These are phyloP conservation scores for Atta texana DNA, from an alignment of 1,140 invertebrate genomes.

Conservation along the genomic window DNA sequence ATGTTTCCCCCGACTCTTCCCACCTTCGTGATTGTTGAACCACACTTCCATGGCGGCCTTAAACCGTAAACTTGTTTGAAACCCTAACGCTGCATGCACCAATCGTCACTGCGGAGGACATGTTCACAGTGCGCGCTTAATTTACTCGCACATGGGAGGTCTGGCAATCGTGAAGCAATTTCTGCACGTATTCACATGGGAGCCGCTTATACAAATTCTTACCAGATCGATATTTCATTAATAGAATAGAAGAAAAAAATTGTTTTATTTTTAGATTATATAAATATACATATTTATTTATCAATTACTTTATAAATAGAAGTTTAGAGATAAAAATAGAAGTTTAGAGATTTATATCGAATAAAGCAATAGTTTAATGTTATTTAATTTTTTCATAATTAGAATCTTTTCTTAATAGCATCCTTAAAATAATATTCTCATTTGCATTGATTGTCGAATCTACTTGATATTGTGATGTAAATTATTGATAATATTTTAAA, in stretches of 20 bases:
- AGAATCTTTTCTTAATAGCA: neutral
- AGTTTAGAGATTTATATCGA: neutral
- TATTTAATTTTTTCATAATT: neutral
- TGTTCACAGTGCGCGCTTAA: slow-evolving; percentile 49
- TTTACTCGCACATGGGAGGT: slow-evolving; percentile 36
- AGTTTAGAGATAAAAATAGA: neutral
- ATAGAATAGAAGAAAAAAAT: neutral
- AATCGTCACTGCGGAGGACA: slow-evolving; percentile 52
- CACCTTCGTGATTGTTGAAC: slow-evolving; percentile 71
- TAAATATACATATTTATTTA: neutral
- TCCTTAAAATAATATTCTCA: neutral
- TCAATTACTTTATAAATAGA: neutral
- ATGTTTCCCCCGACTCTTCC: slow-evolving; percentile 70
- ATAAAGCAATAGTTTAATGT: slow-evolving; percentile 1
- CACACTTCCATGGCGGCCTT: slow-evolving; percentile 49
- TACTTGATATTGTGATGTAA: neutral
- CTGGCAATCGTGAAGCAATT: slow-evolving; percentile 55
- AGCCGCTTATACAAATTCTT: slow-evolving; percentile 31
- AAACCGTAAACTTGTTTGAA: slow-evolving; percentile 56
- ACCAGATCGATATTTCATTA: slow-evolving; percentile 28
- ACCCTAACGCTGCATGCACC: slow-evolving; percentile 37
- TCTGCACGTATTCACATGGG: slow-evolving; percentile 29
- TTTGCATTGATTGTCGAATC: neutral
- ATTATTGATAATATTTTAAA: slow-evolving; percentile 11
- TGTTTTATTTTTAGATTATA: slow-evolving; percentile 6